Evolutionary conservation across 2,113 vertebrate genomes (phyloP).

Genomic region (Eolophus roseicapilla): DNA sequence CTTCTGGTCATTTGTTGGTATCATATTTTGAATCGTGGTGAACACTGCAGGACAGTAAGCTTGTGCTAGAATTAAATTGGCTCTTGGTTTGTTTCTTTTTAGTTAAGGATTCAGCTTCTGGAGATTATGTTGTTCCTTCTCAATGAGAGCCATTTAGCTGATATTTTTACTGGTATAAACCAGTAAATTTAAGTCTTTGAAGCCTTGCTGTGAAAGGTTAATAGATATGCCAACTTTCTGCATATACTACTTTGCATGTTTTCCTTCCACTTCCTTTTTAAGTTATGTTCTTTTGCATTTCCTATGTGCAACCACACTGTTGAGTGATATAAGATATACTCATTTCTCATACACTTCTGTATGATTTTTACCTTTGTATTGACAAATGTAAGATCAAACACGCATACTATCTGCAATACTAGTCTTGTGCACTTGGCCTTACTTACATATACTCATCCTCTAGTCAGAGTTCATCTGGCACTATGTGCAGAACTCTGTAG

Average conservation of each 20-base stretch:
- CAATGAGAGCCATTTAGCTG: background rate
- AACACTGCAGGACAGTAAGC: background rate
- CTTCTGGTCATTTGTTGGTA: background rate
- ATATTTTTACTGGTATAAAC: background rate
- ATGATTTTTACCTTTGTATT: background rate
- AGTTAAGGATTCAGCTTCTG: background rate
- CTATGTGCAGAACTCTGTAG: background rate
- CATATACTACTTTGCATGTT: background rate
- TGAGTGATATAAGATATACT: background rate
- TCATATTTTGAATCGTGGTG: background rate
- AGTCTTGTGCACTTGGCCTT: background rate
- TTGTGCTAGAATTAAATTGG: background rate
- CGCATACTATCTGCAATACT: background rate
- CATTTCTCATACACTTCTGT: background rate
- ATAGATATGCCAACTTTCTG: background rate
- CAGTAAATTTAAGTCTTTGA: background rate
- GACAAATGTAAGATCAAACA: background rate
- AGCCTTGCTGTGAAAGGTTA: background rate
- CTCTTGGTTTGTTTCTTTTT: background rate
- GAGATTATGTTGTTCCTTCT: background rate
- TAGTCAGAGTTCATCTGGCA: background rate
- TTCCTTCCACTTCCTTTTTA: background rate
- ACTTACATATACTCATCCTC: accelerated
- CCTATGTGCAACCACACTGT: background rate
- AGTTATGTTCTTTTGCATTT: background rate